Conservation (phyloP, 2,888 invertebrate genomes). For the Drosophila crucigera region DNA sequence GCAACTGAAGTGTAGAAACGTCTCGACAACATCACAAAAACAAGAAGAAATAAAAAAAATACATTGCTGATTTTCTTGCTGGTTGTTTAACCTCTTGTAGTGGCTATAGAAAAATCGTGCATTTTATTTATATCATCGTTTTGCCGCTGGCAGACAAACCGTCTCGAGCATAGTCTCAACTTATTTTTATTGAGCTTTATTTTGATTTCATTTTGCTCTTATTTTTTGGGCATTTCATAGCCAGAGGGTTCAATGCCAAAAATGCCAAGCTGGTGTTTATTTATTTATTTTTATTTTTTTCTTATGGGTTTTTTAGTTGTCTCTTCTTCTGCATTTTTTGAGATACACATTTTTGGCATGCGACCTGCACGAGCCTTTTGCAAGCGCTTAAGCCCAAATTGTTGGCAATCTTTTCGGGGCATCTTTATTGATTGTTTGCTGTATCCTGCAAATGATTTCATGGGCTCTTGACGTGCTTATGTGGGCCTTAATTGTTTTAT, state of each 20-base stretch:
- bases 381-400: conserved; percentile 58
- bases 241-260: conserved; percentile 82
- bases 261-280: conserved; percentile 65
- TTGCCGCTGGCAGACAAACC: conserved; percentile 76
- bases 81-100: conserved; percentile 24
- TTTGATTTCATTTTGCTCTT: conserved; percentile 63
- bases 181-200: conserved; percentile 75
- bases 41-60: conserved; percentile 14
- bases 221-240: conserved; percentile 45
- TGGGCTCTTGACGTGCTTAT: conserved; percentile 73
- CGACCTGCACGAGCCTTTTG: conserved; percentile 81
- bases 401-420: conserved; percentile 73
- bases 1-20: conserved; percentile 9
- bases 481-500: conserved; percentile 79
- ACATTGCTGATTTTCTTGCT: conserved; percentile 27
- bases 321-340: conserved; percentile 17
- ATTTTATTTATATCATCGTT: conserved; percentile 69
- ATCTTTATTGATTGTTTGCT: conserved; percentile 55
- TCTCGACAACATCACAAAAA: conserved; percentile 7
- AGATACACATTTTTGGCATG: conserved; percentile 75
- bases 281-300: conserved; percentile 14
- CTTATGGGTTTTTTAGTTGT: conserved; percentile 15
- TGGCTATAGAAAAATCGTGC: conserved; percentile 62
- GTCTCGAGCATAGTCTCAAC: conserved; percentile 72
- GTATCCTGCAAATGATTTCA: conserved; percentile 77